Conservation (phyloP, 37 sponge, comb jelly and placozoan genomes). For the Dysidea cf. avara region DNA sequence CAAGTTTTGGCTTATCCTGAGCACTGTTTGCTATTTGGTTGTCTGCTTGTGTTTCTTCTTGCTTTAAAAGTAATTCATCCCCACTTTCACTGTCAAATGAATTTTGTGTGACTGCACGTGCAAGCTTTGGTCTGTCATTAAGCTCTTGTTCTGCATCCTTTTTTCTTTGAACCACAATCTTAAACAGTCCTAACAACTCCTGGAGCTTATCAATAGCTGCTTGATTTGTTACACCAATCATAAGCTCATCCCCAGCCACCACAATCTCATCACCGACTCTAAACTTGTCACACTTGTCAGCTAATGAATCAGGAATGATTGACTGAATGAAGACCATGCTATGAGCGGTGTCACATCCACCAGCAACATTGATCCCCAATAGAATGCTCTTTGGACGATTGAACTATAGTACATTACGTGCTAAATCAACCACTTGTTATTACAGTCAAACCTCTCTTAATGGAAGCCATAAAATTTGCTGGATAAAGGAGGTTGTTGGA, state of each 20-base stretch:
- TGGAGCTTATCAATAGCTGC: conserved; percentile 46
- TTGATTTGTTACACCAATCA: conserved; percentile 54
- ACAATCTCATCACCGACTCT: conserved; percentile 62
- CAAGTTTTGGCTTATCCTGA: too few relatives aligned
- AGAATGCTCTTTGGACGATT: background rate
- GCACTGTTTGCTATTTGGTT: too few relatives aligned
- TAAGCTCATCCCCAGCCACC: conserved; percentile 61
- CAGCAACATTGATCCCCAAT: conserved; percentile 60
- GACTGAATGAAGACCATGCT: conserved; percentile 54
- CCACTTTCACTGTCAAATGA: too few relatives aligned
- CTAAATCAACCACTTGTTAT: too few relatives aligned
- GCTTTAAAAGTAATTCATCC: too few relatives aligned
- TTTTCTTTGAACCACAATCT: conserved; percentile 57
- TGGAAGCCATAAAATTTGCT: too few relatives aligned
- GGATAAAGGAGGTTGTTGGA: too few relatives aligned
- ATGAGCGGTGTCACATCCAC: conserved; percentile 65
- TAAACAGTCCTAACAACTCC: conserved; percentile 23
- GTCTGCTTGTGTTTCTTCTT: too few relatives aligned
- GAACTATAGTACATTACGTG: conserved; percentile 4
- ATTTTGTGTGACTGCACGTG: background rate
- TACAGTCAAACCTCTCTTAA: too few relatives aligned
- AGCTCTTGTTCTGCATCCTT: conserved; percentile 13
- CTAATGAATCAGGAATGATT: conserved; percentile 39
- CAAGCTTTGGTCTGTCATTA: background rate
- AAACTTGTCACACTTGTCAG: conserved; percentile 32